Evolutionary conservation across 2,113 vertebrate species (phyloP).

Genomic region (Tyto alba): DNA sequence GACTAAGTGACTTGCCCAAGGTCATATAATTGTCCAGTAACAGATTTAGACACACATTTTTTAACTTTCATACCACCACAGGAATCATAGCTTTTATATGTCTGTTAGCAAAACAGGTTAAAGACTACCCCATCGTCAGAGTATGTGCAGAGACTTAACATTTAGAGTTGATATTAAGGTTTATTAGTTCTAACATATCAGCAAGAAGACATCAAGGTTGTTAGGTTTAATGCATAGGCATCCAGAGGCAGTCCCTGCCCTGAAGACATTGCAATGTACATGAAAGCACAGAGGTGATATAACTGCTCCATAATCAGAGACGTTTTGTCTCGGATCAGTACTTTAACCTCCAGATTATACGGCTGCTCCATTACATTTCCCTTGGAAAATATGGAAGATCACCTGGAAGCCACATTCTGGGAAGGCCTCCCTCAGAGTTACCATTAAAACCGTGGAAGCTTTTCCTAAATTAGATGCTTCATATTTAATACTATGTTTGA

Average conservation of each 20-base stretch:
- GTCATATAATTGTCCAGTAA: not conserved
- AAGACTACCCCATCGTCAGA: not conserved
- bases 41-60: not conserved
- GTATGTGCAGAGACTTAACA: not conserved
- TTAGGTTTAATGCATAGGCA: not conserved
- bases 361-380: not conserved
- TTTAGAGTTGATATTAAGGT: not conserved
- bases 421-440: not conserved
- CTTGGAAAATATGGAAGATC: not conserved
- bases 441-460: not conserved
- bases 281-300: not conserved
- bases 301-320: not conserved
- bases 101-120: not conserved
- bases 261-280: not conserved
- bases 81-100: not conserved
- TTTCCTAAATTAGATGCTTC: not conserved
- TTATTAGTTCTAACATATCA: not conserved
- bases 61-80: not conserved
- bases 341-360: not conserved
- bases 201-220: not conserved
- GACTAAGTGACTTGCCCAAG: not conserved
- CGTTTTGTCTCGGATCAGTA: not conserved
- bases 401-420: not conserved
- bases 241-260: not conserved
- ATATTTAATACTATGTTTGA: not conserved